Evolutionary conservation across 1,140 invertebrate species (phyloP), one percentile per base, ranked within the genome.

Genomic region (Sminthurides bifidus): DNA sequence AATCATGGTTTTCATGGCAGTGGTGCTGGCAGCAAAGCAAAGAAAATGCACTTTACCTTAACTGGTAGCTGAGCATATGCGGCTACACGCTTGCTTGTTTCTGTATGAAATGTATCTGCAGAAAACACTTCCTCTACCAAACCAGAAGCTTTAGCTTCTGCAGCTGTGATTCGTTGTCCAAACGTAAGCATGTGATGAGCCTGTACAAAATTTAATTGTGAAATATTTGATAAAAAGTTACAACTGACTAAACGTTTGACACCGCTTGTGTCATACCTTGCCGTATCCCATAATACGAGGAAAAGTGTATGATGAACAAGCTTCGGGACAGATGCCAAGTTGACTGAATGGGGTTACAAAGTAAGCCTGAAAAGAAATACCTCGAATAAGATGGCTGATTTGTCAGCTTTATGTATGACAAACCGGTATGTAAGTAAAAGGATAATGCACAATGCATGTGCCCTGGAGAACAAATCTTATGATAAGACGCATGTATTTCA

Each of bases 401-500:
- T n/a, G n/a, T n/a, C n/a, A n/a, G n/a, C n/a, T n/a, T n/a, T n/a
- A n/a, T n/a, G n/a, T n/a, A n/a, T n/a, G n/a, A n/a, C n/a, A n/a
- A n/a, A n/a, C n/a, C n/a, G n/a, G n/a, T n/a, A n/a, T n/a, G n/a
- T n/a, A 87, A 76, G 8, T 80, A 75, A 30, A 69, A 66, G 70
- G 81, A 79, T 71, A 72, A 80, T 2, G 82, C 66, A 8, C 73
- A 77, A n/a, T 81, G 63, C 12, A 73, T 67, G 77, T 63, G 81
- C 81, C 0, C 76, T 72, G 63, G 78, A 79, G 51, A 81, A 44
- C 81, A 82, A 60, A 96, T 81, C n/a, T 93, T 92, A 59, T 94
- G 79, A 21, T 91, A 88, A 45, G 87, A 88, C 33, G 92, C 92
- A 79, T 96, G 92, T 1, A 97, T 81, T 38, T 93, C 1, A n/a